A percentile compares a stretch with the other conserved stretches of the same genome.
phyloP scores from a whole-genome alignment of 2,113 vertebrate genomes.

The Hemibagrus wyckioides region DNA sequence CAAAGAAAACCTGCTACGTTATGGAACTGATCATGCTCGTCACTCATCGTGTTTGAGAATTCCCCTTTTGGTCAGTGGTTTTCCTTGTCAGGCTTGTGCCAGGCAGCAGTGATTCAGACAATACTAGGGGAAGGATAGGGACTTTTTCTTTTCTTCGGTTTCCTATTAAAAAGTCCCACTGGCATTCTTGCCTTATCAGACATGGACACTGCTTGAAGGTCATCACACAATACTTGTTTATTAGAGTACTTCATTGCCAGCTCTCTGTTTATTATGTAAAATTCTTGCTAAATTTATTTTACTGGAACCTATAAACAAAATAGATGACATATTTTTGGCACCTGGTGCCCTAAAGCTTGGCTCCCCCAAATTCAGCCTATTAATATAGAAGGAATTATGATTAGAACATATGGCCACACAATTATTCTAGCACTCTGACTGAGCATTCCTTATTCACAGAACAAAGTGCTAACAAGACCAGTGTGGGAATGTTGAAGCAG shows the following conservation, averaged over 20 bases:
- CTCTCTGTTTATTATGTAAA: background rate
- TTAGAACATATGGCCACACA: constrained; percentile 65
- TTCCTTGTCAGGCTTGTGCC: constrained; percentile 55
- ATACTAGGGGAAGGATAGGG: constrained; percentile 41
- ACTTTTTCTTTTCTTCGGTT: constrained; percentile 45
- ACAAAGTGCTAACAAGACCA: constrained; percentile 51
- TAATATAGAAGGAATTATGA: constrained; percentile 32
- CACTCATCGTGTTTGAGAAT: constrained; percentile 53
- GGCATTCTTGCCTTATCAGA: constrained; percentile 42
- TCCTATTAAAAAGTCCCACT: constrained; percentile 17
- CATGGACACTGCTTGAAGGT: constrained; percentile 20
- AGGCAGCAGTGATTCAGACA: constrained; percentile 58
- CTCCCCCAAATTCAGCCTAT: constrained; percentile 52
- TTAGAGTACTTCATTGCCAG: background rate
- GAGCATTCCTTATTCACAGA: constrained; percentile 52
- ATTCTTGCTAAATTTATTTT: background rate
- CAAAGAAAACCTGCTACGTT: constrained; percentile 32
- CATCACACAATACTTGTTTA: constrained; percentile 24
- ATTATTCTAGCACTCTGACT: constrained; percentile 46
- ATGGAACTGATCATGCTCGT: constrained; percentile 51
- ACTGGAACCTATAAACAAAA: background rate
- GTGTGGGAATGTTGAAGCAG: constrained; percentile 54
- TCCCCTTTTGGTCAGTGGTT: constrained; percentile 55
- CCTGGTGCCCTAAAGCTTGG: constrained; percentile 52
- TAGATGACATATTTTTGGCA: constrained; percentile 24